Conservation (phyloP, 64 coral and sea anemone species). For the Hydrozoanthus tunicans region DNA sequence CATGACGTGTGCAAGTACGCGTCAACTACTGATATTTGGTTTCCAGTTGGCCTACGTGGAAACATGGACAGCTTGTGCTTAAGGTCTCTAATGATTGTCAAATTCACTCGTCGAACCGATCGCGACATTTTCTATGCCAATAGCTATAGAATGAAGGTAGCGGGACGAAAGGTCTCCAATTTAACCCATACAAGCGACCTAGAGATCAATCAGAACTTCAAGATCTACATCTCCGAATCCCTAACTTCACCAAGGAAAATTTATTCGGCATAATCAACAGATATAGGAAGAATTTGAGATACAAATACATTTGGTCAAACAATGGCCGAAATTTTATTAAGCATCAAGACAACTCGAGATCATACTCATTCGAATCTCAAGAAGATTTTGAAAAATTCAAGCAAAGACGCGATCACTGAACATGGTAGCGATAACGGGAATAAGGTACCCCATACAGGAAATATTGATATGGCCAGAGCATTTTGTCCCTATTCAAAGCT, state of each 20-base stretch:
- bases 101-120: neutral
- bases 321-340: neutral
- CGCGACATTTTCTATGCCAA: neutral
- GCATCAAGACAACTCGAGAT: neutral
- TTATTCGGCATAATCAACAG: neutral
- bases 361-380: neutral
- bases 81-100: neutral
- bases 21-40: too few species aligned
- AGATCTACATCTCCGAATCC: constrained; percentile 7
- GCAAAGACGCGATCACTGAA: neutral
- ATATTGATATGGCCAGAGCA: neutral
- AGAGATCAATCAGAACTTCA: neutral
- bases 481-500: neutral
- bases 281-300: neutral
- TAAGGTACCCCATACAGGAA: neutral
- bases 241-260: neutral
- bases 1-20: too few species aligned
- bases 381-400: neutral
- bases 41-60: too few species aligned
- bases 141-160: neutral
- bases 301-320: constrained; percentile 10
- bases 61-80: too few species aligned
- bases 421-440: neutral
- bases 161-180: neutral
- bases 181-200: neutral